Percentiles rank a stretch among this genome's conserved stretches.
Conservation (phyloP, 2,888 invertebrate species). For the Malachius bipustulatus region DNA sequence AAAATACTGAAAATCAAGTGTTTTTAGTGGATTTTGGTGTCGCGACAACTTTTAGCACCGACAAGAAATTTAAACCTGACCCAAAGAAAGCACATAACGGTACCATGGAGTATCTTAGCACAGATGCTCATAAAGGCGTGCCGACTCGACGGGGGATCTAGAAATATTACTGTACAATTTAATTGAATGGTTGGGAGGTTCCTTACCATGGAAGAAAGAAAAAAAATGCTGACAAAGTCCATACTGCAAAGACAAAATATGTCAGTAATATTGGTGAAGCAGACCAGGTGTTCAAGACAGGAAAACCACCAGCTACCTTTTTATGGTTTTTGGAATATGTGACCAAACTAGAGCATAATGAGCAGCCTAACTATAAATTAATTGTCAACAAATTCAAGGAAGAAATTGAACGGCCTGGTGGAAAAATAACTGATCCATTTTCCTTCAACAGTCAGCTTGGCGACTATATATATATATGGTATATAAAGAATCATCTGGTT, state of each 20-base stretch:
- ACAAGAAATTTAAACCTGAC: constrained; percentile 73
- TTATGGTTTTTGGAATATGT: too few relatives aligned
- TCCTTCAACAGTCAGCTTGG: too few relatives aligned
- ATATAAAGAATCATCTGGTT: too few relatives aligned
- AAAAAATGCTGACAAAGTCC: constrained; percentile 48
- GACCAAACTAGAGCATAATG: too few relatives aligned
- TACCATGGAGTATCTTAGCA: constrained; percentile 90
- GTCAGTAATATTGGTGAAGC: constrained; percentile 45
- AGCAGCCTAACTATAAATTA: too few relatives aligned
- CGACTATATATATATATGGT: too few relatives aligned
- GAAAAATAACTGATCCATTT: too few relatives aligned
- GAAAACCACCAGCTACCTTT: too few relatives aligned
- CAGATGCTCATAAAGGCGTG: constrained; percentile 92
- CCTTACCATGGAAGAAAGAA: constrained; percentile 76
- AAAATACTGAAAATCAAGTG: constrained; percentile 55
- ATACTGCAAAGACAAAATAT: constrained; percentile 55
- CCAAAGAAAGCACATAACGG: constrained; percentile 92
- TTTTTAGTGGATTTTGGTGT: constrained; percentile 92
- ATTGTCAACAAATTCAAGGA: too few relatives aligned
- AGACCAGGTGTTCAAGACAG: too few relatives aligned
- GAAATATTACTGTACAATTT: constrained; percentile 92
- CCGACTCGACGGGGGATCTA: constrained; percentile 71
- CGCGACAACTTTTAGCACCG: constrained; percentile 59
- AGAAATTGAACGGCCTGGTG: too few relatives aligned
- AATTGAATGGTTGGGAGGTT: constrained; percentile 78